phyloP scores from a whole-genome alignment of 2,113 vertebrate species.

The Orycteropus afer region DNA sequence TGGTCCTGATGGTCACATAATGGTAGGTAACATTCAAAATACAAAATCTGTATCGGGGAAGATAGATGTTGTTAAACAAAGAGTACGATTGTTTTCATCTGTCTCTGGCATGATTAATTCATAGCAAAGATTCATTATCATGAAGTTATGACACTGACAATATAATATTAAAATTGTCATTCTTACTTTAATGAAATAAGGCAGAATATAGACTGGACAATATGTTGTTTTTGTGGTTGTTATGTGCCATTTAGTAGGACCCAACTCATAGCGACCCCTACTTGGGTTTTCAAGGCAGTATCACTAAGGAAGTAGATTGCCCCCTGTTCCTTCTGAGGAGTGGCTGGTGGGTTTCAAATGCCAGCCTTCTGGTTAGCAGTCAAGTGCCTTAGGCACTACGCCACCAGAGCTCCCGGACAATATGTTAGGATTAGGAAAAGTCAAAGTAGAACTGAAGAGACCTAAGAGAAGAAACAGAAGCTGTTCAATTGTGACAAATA shows the following conservation, averaged over 20 bases:
- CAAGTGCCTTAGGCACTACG: too few relatives aligned
- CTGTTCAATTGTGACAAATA: background rate
- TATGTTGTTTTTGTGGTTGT: too few relatives aligned
- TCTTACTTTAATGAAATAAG: conserved; percentile 8
- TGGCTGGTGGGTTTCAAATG: too few relatives aligned
- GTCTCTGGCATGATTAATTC: background rate
- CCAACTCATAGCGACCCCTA: too few relatives aligned
- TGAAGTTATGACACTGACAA: conserved; percentile 11
- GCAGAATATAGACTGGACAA: background rate
- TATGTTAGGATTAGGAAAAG: background rate
- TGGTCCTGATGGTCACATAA: background rate
- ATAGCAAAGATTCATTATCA: background rate
- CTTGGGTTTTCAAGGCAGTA: too few relatives aligned
- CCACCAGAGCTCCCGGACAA: too few relatives aligned
- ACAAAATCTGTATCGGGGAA: background rate
- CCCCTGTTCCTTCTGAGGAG: too few relatives aligned
- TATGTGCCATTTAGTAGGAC: too few relatives aligned
- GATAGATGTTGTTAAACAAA: background rate
- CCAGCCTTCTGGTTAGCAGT: too few relatives aligned
- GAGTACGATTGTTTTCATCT: background rate
- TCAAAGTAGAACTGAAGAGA: background rate
- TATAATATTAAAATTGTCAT: background rate
- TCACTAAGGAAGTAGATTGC: too few relatives aligned
- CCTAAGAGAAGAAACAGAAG: background rate
- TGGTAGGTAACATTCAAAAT: background rate